Base-by-base conservation (phyloP, 1,140 invertebrate genomes). In the Hypothenemus hampei region DNA sequence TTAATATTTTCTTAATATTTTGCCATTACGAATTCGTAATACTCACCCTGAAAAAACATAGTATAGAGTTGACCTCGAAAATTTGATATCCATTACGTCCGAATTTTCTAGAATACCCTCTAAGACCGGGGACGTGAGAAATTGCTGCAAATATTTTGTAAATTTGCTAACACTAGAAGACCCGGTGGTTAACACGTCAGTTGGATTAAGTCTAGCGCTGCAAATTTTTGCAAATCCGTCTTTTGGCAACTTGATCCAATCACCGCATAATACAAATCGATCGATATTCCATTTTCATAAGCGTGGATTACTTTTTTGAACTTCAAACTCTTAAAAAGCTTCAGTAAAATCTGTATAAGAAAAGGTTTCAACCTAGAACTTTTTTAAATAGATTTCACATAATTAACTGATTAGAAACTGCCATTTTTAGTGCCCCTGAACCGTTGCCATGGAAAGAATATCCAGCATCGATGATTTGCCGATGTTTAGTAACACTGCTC, bases 31-130 rank as follows among this genome's bases (percentile, higher is more conserved):
- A n/a, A n/a, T n/a, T n/a, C n/a, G n/a, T n/a, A n/a, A n/a, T n/a
- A 36, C 18, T 50, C 45, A 57, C 91, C 93, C n/a, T 7, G 95
- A 94, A 79, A 98, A 98, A 59, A 98, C 91, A n/a, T n/a, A n/a
- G 74, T 98, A 98, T 8, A 98, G 78, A 0, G 94, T 97, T 15
- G 94, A 94, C 77, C 93, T 88, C 66, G 84, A 93, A 73, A 98
- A 97, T 52, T 93, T 80, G 66, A 97, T 96, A 52, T 95, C 97
- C 36, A 98, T 93, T 48, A 97, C 89, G 69, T 97, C 92, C 20
- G 93, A 94, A 35, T 90, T 86, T 67, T 93, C 87, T 66, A 97
- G 81, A 51, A 95, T 77, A 62, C 89, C 85, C 61, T 91, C 84
- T 57, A 95, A 66, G 22, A 82, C 83, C 21, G 86, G 82, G 7